Evolutionary conservation across 2,888 invertebrate species (phyloP).

Genomic region (Drosophila siamana): DNA sequence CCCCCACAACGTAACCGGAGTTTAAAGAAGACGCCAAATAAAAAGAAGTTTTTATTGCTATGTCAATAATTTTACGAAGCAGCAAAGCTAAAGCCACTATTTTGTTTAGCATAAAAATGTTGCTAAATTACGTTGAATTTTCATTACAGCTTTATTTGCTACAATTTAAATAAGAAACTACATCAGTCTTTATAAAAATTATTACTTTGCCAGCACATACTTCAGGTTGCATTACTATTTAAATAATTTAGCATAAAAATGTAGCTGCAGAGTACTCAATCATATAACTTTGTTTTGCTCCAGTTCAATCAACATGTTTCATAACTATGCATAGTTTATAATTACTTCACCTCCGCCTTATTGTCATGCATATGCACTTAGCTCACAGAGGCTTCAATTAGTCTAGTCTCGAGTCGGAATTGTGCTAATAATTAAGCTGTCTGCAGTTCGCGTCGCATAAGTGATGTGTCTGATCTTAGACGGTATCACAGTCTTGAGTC

Average conservation of each 20-base stretch:
- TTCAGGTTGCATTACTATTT: no score
- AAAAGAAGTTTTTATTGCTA: no score
- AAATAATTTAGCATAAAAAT: no score
- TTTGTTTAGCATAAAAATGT: neutral
- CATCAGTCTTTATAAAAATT: neutral
- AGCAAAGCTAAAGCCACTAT: no score
- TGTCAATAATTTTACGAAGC: no score
- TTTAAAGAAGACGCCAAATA: neutral
- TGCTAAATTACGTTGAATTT: neutral
- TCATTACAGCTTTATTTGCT: neutral
- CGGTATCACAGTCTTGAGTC: neutral
- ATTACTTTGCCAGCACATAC: no score
- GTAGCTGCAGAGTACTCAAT: no score
- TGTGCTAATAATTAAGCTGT: slow-evolving; percentile 10
- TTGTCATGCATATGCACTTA: neutral
- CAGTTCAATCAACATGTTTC: neutral
- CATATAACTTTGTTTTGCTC: no score
- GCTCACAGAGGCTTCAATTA: slow-evolving; percentile 2
- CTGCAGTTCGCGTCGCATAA: neutral
- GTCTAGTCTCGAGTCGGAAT: neutral
- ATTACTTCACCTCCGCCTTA: neutral
- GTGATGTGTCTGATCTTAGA: neutral
- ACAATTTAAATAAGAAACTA: neutral
- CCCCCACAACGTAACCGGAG: neutral
- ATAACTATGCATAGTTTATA: neutral